Evolutionary conservation across 2,888 invertebrate genomes (phyloP).

Genomic region (Agrotis puta): DNA sequence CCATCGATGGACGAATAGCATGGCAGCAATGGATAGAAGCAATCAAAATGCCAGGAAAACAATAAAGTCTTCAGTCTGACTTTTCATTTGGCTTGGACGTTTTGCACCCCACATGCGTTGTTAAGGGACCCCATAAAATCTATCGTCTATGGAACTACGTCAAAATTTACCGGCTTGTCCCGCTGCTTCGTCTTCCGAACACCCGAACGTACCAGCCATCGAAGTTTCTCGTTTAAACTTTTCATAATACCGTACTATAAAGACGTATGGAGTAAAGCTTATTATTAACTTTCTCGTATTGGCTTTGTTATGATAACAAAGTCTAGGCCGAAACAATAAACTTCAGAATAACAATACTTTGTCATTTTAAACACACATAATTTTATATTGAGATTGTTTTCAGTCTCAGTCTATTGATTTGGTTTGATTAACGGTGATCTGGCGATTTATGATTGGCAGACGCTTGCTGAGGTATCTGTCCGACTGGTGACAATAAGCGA

Average conservation of each 20-base stretch:
- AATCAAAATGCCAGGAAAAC: too few species aligned
- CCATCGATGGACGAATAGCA: too few species aligned
- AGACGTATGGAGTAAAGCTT: neutral
- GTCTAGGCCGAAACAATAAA: slow-evolving; percentile 11
- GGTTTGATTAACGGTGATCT: neutral
- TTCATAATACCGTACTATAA: neutral
- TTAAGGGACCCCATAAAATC: too few species aligned
- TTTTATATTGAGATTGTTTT: slow-evolving; percentile 9
- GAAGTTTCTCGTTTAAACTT: neutral
- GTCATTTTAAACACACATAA: slow-evolving; percentile 11
- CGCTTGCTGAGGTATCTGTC: neutral
- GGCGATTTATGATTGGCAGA: neutral
- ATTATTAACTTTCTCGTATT: neutral
- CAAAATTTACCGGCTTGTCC: too few species aligned
- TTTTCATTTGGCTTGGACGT: too few species aligned
- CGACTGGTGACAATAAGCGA: neutral
- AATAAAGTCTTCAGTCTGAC: too few species aligned
- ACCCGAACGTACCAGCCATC: neutral
- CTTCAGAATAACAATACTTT: slow-evolving; percentile 22
- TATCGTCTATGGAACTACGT: too few species aligned
- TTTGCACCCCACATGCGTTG: too few species aligned
- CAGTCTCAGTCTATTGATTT: neutral
- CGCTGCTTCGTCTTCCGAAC: too few species aligned
- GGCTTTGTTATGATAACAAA: slow-evolving; percentile 20
- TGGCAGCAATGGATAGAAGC: too few species aligned